A percentile compares a stretch with the other conserved stretches of the same genome.
Conservation (phyloP, 2,888 invertebrate species). For the Thereva unica region DNA sequence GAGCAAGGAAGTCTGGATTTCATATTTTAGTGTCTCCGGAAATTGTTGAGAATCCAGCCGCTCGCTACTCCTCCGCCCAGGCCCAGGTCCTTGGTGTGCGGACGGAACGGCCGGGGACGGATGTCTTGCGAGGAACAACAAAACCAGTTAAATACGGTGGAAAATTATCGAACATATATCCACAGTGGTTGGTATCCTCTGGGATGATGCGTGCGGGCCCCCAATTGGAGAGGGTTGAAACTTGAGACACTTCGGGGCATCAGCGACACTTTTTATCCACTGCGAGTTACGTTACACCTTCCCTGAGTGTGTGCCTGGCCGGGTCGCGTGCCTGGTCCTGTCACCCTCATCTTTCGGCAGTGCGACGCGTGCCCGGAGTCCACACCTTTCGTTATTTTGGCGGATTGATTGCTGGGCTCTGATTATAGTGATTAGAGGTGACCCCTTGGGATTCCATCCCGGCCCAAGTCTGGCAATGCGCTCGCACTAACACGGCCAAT, state of each 20-base stretch:
- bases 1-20: conserved; percentile 9
- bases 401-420: conserved; percentile 31
- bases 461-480: not conserved
- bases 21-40: conserved; percentile 20
- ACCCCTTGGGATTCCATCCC: conserved; percentile 27
- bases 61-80: not conserved
- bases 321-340: conserved; percentile 28
- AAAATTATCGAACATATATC: conserved; percentile 29
- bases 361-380: conserved; percentile 30
- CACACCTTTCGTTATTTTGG: conserved; percentile 28
- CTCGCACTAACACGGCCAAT: too few relatives aligned
- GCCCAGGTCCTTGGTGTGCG: not conserved
- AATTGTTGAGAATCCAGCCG: conserved; percentile 17
- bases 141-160: conserved; percentile 29
- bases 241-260: conserved; percentile 9
- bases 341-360: conserved; percentile 27
- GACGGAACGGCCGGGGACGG: not conserved
- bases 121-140: conserved; percentile 10
- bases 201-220: conserved; percentile 38
- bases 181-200: conserved; percentile 28
- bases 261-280: conserved; percentile 10
- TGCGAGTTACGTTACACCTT: not conserved
- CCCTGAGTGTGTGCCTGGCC: conserved; percentile 2
- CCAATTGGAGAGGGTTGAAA: conserved; percentile 30
- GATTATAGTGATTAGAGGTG: conserved; percentile 37